Base-by-base conservation (phyloP, 2,797 vertebrate species). In the Smutsia temminckii region DNA sequence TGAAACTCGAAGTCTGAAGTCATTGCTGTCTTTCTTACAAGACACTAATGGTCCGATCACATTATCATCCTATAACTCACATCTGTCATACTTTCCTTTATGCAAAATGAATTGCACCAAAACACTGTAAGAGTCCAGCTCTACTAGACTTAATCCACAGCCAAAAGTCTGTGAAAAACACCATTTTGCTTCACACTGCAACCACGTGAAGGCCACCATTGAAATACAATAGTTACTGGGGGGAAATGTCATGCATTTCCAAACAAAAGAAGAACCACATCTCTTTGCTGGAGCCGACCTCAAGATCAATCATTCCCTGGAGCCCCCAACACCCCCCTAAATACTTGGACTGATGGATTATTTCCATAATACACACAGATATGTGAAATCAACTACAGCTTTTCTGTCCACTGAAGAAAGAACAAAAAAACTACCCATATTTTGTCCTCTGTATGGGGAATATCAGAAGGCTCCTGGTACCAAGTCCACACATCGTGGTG, bases 121-220 rank as follows among this genome's bases (percentile, higher is more conserved):
- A 97, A 98, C 97, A 95, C 97, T 86, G 89, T 96, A 97, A 97
- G 96, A 97, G 97, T 93, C 96, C 96, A 97, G 97, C 98, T 97
- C 98, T 95, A 90, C 96, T 91, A 86, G 95, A 89, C 96, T 97
- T 96, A 97, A 98, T 96, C 96, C 96, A 80, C 93, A 96, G 96
- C 95, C 97, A 98, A 96, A 97, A 97, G 96, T 97, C 98, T 97
- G 96, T 96, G 96, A 97, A 98, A 98, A 97, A 96, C 97, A 90
- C 96, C 93, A 89, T 95, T 96, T 96, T 93, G 89, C 97, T 96
- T 97, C 97, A 96, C 97, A 93, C 97, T 94, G 97, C 75, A 87
- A 97, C 97, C 81, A 80, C 92, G 93, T 84, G 85, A 97, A 96
- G 94, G 74, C 98, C 89, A 95, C 94, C 97, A 96, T 97, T 93